phyloP scores from a whole-genome alignment of 2,888 invertebrate species.

The Heliconius cydno region DNA sequence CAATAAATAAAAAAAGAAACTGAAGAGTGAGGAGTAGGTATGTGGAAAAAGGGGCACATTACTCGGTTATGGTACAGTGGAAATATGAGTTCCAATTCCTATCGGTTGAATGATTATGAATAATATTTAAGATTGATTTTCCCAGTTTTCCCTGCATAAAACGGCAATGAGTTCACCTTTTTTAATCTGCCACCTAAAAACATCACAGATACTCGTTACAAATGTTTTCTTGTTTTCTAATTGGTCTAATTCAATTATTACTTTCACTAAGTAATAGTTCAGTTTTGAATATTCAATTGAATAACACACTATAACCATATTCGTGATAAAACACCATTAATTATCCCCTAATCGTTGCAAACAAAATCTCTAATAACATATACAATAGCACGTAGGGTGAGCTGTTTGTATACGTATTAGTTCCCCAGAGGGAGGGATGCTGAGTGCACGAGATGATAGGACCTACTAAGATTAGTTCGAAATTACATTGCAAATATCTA shows the following conservation, averaged over 20 bases:
- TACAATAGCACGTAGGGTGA: constrained; percentile 18
- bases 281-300: not conserved
- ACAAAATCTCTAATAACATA: constrained; percentile 26
- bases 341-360: constrained; percentile 34
- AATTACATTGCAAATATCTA: constrained; percentile 3
- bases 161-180: too few relatives aligned
- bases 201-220: too few relatives aligned
- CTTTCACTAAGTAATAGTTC: not conserved
- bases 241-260: not conserved
- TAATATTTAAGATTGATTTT: too few relatives aligned
- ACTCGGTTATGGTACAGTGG: too few relatives aligned
- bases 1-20: not conserved
- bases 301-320: not conserved
- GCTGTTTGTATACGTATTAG: constrained; percentile 27
- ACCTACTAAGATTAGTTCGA: not conserved
- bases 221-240: too few relatives aligned
- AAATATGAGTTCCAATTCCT: too few relatives aligned
- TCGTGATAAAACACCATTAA: constrained; percentile 24
- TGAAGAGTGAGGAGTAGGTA: not conserved
- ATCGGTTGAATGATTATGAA: too few relatives aligned
- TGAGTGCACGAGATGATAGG: constrained; percentile 35
- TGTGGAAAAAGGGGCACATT: not conserved
- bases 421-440: constrained; percentile 34
- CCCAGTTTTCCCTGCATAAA: too few relatives aligned
- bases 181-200: too few relatives aligned